Evolutionary conservation across 2,888 invertebrate species (phyloP), one percentile per base, ranked within the genome.

Genomic region (Anoncus sp.): DNA sequence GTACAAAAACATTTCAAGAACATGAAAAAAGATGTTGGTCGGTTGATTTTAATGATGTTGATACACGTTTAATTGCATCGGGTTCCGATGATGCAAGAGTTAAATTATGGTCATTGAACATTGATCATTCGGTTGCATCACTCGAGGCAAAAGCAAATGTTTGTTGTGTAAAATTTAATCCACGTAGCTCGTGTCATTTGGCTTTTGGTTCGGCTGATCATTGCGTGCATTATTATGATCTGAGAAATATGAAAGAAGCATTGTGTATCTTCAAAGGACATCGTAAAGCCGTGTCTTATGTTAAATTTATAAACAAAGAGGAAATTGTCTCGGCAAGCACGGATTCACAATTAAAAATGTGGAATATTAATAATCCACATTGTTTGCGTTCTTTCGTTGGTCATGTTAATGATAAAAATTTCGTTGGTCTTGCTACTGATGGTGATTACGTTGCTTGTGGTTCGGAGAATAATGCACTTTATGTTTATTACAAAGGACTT

Each of bases 191-290:
- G 0, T 96, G 96, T 89, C 97, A 98, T 90, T 93, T 98, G 76
- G 98, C 98, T 1, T 98, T 98, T 92, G 98, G 98, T 14, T 97
- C 97, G n/a, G 98, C 98, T 24, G 98, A 98, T 92, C 98, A 98
- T 91, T 97, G 97, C 92, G 98, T 98, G 66, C 98, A 98, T 91
- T 98, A 98, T 90, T 98, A 98, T 91, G 98, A 98, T 92, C 93
- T 98, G 82, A 93, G 98, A 43, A 95, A 97, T 83, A 95, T 96
- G 87, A 94, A 96, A 74, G 95, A 96, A 81, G 95, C 98, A 0
- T 92, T 98, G 18, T 94, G 95, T 73, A 94, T 98, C 12, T 97
- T 98, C 89, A 95, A 96, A 85, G 98, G 98, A 40, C 98, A 98
- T 90, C 94, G 96, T 79, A 98, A 98, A 90, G 98, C 98, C 0